These are phyloP conservation scores for Drosophila lacteicornis DNA, from an alignment of 1,140 invertebrate species.

Conservation along the genomic window DNA sequence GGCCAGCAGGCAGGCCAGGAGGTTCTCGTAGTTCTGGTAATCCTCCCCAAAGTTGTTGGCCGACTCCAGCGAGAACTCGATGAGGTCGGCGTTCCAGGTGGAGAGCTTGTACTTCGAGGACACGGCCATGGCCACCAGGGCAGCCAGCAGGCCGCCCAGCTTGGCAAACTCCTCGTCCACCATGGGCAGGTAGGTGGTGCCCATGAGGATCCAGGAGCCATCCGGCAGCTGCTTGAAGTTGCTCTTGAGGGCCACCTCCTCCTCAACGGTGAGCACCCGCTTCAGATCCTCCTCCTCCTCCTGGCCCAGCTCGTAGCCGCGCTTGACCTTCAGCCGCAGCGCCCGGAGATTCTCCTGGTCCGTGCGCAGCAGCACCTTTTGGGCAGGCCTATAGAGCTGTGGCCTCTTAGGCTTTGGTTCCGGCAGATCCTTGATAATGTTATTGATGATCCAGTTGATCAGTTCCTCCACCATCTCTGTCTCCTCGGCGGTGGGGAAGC, in stretches of 20 bases:
- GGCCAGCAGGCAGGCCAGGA: conserved; percentile 58
- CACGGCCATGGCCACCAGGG: conserved; percentile 59
- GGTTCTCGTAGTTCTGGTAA: conserved; percentile 70
- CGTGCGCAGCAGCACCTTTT: conserved; percentile 61
- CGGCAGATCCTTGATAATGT: conserved; percentile 55
- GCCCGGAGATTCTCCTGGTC: conserved; percentile 69
- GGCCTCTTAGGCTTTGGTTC: conserved; percentile 51
- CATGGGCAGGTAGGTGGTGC: conserved; percentile 61
- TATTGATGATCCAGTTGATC: conserved; percentile 61
- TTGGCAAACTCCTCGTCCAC: conserved; percentile 74
- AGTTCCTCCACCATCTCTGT: conserved; percentile 57
- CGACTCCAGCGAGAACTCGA: conserved; percentile 73
- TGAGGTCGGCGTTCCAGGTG: conserved; percentile 75
- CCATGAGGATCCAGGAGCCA: conserved; percentile 75
- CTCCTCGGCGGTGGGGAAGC: conserved; percentile 56
- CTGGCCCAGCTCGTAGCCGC: conserved; percentile 73
- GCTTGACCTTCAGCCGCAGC: conserved; percentile 68
- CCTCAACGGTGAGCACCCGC: conserved; percentile 65
- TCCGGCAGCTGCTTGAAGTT: conserved; percentile 75
- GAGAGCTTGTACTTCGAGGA: conserved; percentile 73
- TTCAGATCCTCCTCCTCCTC: conserved; percentile 52
- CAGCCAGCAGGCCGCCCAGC: conserved; percentile 66
- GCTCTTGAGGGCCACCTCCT: conserved; percentile 67
- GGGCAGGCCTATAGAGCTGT: conserved; percentile 55
- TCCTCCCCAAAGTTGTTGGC: conserved; percentile 72